Base-by-base conservation (phyloP, 2,888 invertebrate species). In the Coremacera marginata region DNA sequence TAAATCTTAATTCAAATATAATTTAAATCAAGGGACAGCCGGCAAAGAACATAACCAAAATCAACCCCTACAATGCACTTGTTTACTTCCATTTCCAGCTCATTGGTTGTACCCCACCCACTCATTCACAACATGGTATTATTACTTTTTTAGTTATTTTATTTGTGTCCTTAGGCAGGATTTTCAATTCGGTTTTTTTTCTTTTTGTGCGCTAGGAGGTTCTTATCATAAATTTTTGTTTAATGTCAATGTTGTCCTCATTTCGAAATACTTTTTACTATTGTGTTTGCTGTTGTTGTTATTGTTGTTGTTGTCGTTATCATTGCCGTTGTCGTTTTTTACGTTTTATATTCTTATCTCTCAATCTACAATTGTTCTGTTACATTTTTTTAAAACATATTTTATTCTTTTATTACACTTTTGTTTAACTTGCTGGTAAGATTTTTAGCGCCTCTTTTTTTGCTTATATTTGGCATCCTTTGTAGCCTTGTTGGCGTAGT, bases 181-280 rank as follows among this genome's bases (percentile, higher is more conserved):
- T 27, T 60, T 55, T 55, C 57, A 44, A 44, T 19, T 60, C 25
- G 22, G 22, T 60, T 19, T 27, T 22, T 55, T 14, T 14, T 44
- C 11, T 25, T 60, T 25, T 22, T 60, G 0, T 14, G 2, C 11
- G 11, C 71, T 57, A 37, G 7, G 11, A 19, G 34, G 71, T 62
- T 62, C 34, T 19, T 60, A 52, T 9, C 74, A 74, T 74, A 74
- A 74, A 74, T 74, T 67, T 74, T 22, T 19, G 55, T 67, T 55
- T 67, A 67, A 55, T 74, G 67, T 74, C 74, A 74, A 74, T 67
- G 74, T 67, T 74, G 67, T 49, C 73, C 63, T 31, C 63, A 31
- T 73, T 73, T 73, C 63, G 27, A 14, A 7, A 14, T 71, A 51
- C 14, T 68, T 71, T 60, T 25, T 60, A 8, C 8, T 70, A 25